Base-by-base conservation (phyloP, 30 jellyfish, hydroid and myxozoan genomes). In the Aurelia aurita complex sp. Pacific region DNA sequence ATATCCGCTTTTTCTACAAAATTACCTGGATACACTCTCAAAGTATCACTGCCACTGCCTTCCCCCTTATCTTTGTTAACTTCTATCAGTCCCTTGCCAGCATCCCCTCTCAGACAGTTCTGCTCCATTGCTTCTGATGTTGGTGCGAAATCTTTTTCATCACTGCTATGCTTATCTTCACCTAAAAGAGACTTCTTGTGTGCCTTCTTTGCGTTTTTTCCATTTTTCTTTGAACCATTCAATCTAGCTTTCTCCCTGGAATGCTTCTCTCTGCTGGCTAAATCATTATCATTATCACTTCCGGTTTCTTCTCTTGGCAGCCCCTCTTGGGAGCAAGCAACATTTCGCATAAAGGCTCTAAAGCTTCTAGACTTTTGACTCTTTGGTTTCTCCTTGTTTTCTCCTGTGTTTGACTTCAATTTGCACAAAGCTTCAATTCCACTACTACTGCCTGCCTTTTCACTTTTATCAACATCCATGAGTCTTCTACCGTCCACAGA, bases 261-360 rank as follows among this genome's bases (percentile, higher is more conserved):
- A 7, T 0, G 57, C 57, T 46, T 46, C 8, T 46, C 57, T 46
- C 57, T 46, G 15, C 12, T 6, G 6, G 57, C 57, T 46, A 46
- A 46, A 46, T 46, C 57, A 46, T 9, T 4, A 46, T 46, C 57
- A 46, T 9, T 4, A 46, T 46, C 57, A 46, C 64, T 40, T 71
- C 81, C 23, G 0, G 38, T 40, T 9, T 70, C 64, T 71, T 4
- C 33, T 23, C 36, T 61, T 1, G 81, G 5, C 19, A 68, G n/a
- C 13, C 35, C 64, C 67, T 42, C 38, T 19, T 71, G 52, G 36
- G 70, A 11, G 23, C 79, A 63, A 57, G 87, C 78, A 11, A 61
- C 36, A 61, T 42, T 1, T 34, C 87, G 43, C 78, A 77, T 52
- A 23, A 61, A 77, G 7, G 70, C 40, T 36, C 87, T 77, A 42